Evolutionary conservation across 2,888 invertebrate species (phyloP).

Genomic region (Graphium colonna): DNA sequence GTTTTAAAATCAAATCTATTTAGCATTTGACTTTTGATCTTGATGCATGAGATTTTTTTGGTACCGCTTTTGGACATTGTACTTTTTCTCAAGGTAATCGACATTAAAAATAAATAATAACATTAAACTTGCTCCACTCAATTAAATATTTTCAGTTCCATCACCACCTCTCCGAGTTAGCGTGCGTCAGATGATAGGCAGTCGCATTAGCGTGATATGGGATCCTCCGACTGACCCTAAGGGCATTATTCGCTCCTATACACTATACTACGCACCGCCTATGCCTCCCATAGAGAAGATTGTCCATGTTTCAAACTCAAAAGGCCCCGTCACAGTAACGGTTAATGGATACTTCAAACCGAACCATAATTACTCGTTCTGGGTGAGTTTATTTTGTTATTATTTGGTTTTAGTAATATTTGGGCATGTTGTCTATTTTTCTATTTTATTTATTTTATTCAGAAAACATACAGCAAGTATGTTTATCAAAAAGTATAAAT

Average conservation of each 20-base stretch:
- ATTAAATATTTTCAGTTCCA: constrained; percentile 81
- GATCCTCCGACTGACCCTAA: constrained; percentile 82
- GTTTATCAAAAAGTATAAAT: no score
- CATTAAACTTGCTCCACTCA: no score
- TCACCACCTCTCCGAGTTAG: constrained; percentile 84
- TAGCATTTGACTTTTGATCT: no score
- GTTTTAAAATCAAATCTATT: no score
- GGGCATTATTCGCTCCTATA: constrained; percentile 83
- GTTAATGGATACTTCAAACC: constrained; percentile 78
- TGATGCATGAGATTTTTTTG: no score
- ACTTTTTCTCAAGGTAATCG: no score
- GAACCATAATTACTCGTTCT: constrained; percentile 83
- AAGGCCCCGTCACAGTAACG: constrained; percentile 57
- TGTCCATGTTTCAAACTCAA: constrained; percentile 58
- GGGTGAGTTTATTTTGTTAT: constrained; percentile 77
- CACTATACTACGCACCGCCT: constrained; percentile 83
- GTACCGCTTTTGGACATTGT: no score
- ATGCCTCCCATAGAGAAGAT: constrained; percentile 74
- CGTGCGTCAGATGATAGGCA: constrained; percentile 82
- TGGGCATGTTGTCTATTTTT: no score
- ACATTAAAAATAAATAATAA: no score
- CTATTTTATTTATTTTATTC: no score
- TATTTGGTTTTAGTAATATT: no score
- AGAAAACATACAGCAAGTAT: no score
- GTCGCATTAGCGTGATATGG: constrained; percentile 85